phyloP scores from a whole-genome alignment of 64 coral and sea anemone species.

The Montipora efflorescens region DNA sequence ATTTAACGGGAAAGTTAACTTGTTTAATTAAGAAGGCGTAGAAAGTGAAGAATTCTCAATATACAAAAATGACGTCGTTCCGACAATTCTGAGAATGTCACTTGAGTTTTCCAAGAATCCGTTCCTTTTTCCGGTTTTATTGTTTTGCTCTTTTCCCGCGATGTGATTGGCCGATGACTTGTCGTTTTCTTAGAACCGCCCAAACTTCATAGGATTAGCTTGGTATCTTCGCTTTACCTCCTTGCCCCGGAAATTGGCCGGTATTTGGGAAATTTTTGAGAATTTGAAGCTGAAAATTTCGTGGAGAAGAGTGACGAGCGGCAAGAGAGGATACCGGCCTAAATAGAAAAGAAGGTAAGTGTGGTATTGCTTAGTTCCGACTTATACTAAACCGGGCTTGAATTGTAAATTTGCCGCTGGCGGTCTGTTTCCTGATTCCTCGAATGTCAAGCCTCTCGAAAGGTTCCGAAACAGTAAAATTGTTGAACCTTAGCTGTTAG shows the following conservation, averaged over 20 bases:
- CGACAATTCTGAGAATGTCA: not conserved
- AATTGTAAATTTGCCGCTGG: too few species aligned
- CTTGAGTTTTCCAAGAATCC: not conserved
- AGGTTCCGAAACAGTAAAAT: too few species aligned
- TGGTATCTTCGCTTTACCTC: too few species aligned
- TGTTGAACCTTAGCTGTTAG: too few species aligned
- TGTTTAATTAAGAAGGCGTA: too few species aligned
- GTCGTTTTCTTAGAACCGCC: not conserved
- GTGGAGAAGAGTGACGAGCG: not conserved
- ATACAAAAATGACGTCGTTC: too few species aligned
- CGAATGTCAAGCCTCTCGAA: too few species aligned
- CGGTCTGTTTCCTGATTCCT: too few species aligned
- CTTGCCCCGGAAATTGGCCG: not conserved
- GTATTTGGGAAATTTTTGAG: not conserved
- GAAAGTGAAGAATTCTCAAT: too few species aligned
- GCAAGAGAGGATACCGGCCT: not conserved
- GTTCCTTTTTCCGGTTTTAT: not conserved
- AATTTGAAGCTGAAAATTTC: not conserved
- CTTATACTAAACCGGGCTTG: too few species aligned
- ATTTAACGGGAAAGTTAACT: too few species aligned
- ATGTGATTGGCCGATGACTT: constrained; percentile 2
- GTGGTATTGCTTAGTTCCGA: not conserved
- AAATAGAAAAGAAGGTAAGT: not conserved
- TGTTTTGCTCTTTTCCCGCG: not conserved
- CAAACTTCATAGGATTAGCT: not conserved